Conservation (phyloP, 2,113 vertebrate genomes). For the Laterallus jamaicensis region DNA sequence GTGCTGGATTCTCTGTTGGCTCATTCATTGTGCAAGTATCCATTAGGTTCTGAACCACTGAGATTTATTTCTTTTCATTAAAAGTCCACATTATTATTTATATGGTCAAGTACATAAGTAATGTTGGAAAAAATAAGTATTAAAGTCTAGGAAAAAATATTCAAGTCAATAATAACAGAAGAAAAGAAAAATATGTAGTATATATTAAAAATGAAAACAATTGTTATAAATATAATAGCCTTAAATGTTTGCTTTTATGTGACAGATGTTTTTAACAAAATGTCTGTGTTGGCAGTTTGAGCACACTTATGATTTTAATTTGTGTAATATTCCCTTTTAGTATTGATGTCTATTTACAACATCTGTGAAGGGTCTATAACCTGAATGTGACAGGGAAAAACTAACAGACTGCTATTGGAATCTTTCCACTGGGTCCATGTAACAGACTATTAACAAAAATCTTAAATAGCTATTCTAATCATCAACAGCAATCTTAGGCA, state of each 20-base stretch:
- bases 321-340: constrained; percentile 70
- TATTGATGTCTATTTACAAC: constrained; percentile 73
- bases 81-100: constrained; percentile 24
- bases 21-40: constrained; percentile 25
- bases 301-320: constrained; percentile 77
- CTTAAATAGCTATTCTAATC: constrained; percentile 77
- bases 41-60: constrained; percentile 3
- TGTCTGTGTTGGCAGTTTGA: constrained; percentile 68
- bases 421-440: constrained; percentile 64
- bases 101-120: constrained; percentile 13
- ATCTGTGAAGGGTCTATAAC: constrained; percentile 74
- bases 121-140: constrained; percentile 44
- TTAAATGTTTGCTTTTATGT: constrained; percentile 75
- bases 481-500: constrained; percentile 74
- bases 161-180: constrained; percentile 54
- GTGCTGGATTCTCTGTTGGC: constrained; percentile 4
- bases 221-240: constrained; percentile 63
- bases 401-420: constrained; percentile 72
- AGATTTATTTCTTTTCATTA: constrained; percentile 49
- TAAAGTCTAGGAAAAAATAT: constrained; percentile 54
- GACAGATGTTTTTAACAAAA: constrained; percentile 79
- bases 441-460: constrained; percentile 77
- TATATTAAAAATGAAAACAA: constrained; percentile 70
- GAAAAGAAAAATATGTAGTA: constrained; percentile 62
- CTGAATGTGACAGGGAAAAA: constrained; percentile 77